Percentiles rank a stretch among this genome's conserved stretches.
Evolutionary conservation across 2,113 vertebrate species (phyloP).

Genomic region (Lagopus muta): DNA sequence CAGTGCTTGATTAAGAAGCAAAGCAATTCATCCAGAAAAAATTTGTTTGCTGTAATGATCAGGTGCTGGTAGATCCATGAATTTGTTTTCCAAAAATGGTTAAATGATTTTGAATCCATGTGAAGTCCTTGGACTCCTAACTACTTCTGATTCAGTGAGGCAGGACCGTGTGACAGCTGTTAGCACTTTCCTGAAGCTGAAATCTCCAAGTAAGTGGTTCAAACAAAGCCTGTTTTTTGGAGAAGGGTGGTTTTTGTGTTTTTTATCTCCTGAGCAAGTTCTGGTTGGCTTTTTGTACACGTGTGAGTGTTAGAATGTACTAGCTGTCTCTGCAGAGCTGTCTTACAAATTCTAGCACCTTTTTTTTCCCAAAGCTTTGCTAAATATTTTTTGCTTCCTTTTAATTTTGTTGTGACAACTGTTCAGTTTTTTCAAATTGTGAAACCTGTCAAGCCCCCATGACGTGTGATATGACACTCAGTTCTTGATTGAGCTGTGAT

Average conservation of each 20-base stretch:
- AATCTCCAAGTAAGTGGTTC: background rate
- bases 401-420: background rate
- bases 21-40: background rate
- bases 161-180: background rate
- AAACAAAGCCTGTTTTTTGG: background rate
- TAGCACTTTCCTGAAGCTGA: background rate
- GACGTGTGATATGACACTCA: background rate
- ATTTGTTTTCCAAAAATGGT: background rate
- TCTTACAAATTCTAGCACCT: background rate
- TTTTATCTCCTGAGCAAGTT: background rate
- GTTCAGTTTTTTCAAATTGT: background rate
- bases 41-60: background rate
- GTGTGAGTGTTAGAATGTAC: background rate
- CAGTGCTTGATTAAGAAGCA: background rate
- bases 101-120: background rate
- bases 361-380: background rate
- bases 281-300: background rate
- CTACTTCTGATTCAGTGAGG: background rate
- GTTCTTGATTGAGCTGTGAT: background rate
- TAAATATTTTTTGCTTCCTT: background rate
- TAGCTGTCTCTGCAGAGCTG: background rate
- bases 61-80: background rate
- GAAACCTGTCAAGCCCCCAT: background rate
- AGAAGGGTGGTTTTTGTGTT: background rate
- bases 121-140: background rate